phyloP scores from a whole-genome alignment of 2,888 invertebrate species.

The Nasonia oneida region DNA sequence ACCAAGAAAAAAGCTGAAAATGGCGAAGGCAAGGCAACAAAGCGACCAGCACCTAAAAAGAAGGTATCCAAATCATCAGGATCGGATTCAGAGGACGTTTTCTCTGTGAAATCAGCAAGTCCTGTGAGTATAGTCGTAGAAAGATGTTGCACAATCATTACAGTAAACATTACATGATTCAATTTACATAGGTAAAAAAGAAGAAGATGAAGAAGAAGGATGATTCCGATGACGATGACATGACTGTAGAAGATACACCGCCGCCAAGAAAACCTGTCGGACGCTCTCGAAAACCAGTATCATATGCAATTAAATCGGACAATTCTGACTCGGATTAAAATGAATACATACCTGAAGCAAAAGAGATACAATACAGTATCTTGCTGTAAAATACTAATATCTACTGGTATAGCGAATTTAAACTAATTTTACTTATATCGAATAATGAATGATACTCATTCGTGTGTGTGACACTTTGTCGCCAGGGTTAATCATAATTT shows the following conservation, averaged over 20 bases:
- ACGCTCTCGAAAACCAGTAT: constrained; percentile 80
- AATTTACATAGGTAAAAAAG: constrained; percentile 68
- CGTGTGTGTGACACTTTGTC: constrained; percentile 39
- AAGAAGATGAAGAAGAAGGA: constrained; percentile 69
- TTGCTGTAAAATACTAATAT: constrained; percentile 31
- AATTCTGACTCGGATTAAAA: constrained; percentile 67
- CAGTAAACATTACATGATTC: not conserved
- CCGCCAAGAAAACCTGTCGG: constrained; percentile 79
- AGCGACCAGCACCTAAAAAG: constrained; percentile 55
- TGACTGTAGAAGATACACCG: constrained; percentile 65
- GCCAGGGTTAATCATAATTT: constrained; percentile 55
- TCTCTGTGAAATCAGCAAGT: constrained; percentile 65
- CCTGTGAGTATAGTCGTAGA: constrained; percentile 66
- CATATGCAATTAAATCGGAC: constrained; percentile 79
- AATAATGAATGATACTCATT: constrained; percentile 57
- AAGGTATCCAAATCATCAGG: constrained; percentile 65
- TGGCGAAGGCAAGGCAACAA: constrained; percentile 54
- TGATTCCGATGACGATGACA: constrained; percentile 67
- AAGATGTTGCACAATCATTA: not conserved
- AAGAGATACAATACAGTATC: not conserved
- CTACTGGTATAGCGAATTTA: not conserved
- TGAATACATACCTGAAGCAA: not conserved
- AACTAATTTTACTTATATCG: constrained; percentile 27
- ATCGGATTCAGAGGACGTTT: constrained; percentile 73
- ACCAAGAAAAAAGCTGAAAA: constrained; percentile 64